Base-by-base conservation (phyloP, 2,113 vertebrate genomes). In the Ochotona princeps region DNA sequence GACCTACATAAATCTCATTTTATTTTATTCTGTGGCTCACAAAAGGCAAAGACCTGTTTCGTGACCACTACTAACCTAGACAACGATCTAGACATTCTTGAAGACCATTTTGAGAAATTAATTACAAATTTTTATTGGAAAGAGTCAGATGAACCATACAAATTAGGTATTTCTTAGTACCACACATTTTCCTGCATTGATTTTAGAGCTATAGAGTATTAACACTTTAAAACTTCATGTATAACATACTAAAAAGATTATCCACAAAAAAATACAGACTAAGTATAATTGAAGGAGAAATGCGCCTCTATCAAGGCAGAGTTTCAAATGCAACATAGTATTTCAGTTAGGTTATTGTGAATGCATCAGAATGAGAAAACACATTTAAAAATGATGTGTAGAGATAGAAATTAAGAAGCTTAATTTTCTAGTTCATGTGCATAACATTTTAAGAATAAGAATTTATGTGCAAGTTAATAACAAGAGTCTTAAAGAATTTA, bases 11-110 rank as follows among this genome's bases (percentile, higher is more conserved):
- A 90, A 92, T 90, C 44, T 91, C 18, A 26, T 66, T 95, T 91
- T 92, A 90, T 92, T 44, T 96, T 95, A 78, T 54, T 94, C 84
- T 63, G 35, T 94, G 73, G 91, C 44, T 94, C 76, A 72, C 32
- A 66, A 94, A 94, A 91, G 90, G 2, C 54, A 87, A 74, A 84
- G 63, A 94, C 13, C 14, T 93, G 66, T 83, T 30, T 18, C 69
- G 38, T 90, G 69, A 73, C 78, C 67, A 57, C 26, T 23, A 65
- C 74, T 78, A 83, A 92, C 14, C 28, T 61, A 85, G 75, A 79
- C 18, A 87, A 82, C 76, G 88, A 87, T 72, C 91, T n/a, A 88
- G 74, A 78, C 65, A 38, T 44, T 78, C 32, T 89, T 76, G 61
- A 91, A 87, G 51, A 70, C 17, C n/a, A 14, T 83, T 86, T 86